Evolutionary conservation across 2,113 vertebrate genomes (phyloP), one percentile per base, ranked within the genome.

Genomic region (Promerops cafer): DNA sequence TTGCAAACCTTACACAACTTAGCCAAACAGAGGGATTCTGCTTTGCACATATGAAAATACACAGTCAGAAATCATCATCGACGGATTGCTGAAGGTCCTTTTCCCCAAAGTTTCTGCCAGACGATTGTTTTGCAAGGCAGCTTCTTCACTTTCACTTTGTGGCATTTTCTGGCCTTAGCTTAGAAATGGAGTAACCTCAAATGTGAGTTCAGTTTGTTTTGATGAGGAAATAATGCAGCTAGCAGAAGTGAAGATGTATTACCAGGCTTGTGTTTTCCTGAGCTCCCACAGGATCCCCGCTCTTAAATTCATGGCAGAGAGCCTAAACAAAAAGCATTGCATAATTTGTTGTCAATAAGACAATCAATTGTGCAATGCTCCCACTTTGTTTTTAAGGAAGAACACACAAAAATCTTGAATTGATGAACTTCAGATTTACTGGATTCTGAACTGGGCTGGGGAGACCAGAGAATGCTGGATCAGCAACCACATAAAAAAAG

Each of bases 31-130:
- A 65, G 65, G 40, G 54, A 26, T 65, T 42, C 54, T 96, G 49
- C 70, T 74, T 23, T 45, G 84, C 87, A 12, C 1, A 0, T 7
- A 2, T 60, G 11, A 60, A 88, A 79, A 33, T 13, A 39, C 3
- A 42, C 16, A 16, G 7, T 20, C 27, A 64, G 50, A 68, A 83
- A 50, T 50, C 19, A 16, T 7, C 4, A 22, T 19, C 31, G 39
- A 5, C 10, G 3, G 22, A 27, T 44, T 12, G 28, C 72, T 44
- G n/a, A 28, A 59, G 42, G 42, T 54, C 0, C 0, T 77, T 75
- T 56, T 13, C 33, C 39, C 33, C 37, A 6, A 2, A 30, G 16
- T 20, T 52, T 30, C n/a, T 83, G 39, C 70, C 70, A 76, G 49
- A 45, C 5, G 14, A 15, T 11, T 47, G 70, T 47, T 91, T 69